These are phyloP conservation scores for Ondatra zibethicus DNA, from an alignment of 2,113 vertebrate species.

Conservation along the genomic window DNA sequence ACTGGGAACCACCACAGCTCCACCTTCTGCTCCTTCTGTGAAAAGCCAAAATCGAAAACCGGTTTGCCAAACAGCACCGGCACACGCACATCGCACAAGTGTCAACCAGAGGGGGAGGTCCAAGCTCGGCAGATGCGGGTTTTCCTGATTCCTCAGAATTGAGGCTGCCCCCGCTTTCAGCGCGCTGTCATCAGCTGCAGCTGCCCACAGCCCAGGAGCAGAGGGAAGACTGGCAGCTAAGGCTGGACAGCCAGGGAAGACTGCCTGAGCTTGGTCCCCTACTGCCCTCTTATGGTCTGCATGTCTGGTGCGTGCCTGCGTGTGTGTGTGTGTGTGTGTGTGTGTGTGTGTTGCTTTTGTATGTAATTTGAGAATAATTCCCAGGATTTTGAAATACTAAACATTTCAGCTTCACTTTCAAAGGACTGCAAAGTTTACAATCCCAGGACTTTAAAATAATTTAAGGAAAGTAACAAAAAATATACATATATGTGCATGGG, in stretches of 20 bases:
- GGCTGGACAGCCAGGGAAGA: not conserved
- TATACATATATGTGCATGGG: not conserved
- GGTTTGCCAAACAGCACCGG: not conserved
- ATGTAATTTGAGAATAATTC: no score
- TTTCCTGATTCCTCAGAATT: not conserved
- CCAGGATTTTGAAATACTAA: no score
- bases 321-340: not conserved
- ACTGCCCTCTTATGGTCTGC: conserved; percentile 66
- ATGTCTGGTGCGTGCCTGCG: not conserved
- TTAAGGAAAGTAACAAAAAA: conserved; percentile 13
- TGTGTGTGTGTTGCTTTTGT: not conserved
- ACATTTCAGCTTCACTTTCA: not conserved
- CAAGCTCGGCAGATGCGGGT: not conserved
- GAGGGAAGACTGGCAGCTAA: not conserved
- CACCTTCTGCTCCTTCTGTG: conserved; percentile 41
- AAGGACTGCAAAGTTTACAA: not conserved
- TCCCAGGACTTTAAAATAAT: not conserved
- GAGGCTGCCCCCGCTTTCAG: not conserved
- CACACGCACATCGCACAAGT: not conserved
- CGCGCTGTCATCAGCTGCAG: not conserved
- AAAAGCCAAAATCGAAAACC: conserved; percentile 44
- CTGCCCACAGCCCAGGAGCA: not conserved
- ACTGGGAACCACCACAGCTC: not conserved
- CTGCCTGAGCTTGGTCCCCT: not conserved
- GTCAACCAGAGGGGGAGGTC: not conserved